phyloP scores from a whole-genome alignment of 2,888 invertebrate species.

The Drosophila villosipedis region DNA sequence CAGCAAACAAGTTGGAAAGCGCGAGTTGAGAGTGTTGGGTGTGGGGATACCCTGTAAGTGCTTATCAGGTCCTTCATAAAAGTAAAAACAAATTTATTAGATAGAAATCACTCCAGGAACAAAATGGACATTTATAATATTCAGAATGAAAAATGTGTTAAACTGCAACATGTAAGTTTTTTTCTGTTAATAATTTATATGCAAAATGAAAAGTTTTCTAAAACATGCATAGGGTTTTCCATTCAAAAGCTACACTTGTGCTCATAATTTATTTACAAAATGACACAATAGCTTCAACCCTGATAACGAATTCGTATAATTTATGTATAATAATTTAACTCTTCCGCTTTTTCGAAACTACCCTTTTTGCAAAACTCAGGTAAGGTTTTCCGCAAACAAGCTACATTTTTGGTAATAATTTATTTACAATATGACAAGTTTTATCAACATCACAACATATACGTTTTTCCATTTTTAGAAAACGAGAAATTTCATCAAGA shows the following conservation, averaged over 20 bases:
- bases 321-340: neutral
- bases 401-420: neutral
- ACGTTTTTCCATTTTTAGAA: neutral
- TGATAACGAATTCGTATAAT: neutral
- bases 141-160: neutral
- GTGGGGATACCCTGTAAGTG: neutral
- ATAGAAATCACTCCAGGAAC: neutral
- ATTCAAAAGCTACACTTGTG: neutral
- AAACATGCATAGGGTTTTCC: neutral
- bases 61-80: neutral
- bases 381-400: neutral
- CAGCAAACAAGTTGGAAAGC: constrained; percentile 12
- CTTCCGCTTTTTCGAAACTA: neutral
- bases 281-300: neutral
- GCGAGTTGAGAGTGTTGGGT: neutral
- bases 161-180: neutral
- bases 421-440: neutral
- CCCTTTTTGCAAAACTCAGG: neutral
- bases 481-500: neutral
- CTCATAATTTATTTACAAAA: neutral
- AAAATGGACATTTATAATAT: neutral
- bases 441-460: neutral
- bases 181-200: neutral
- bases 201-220: neutral
- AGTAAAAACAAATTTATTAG: neutral